These are phyloP conservation scores for Entomobrya multifasciata DNA, from an alignment of 2,888 invertebrate species.

Conservation along the genomic window DNA sequence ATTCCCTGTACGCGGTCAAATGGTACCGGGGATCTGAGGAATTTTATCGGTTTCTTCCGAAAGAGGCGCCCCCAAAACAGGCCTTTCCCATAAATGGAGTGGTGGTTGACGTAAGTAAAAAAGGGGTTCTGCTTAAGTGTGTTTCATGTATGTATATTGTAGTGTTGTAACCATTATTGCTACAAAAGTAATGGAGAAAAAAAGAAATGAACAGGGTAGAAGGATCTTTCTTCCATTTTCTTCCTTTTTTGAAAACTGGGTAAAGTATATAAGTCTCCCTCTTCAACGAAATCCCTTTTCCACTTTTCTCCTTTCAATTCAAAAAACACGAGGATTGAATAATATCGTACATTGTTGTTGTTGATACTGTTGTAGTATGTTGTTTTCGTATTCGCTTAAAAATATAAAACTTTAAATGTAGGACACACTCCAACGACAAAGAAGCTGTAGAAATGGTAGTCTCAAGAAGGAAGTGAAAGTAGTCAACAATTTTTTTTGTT, in stretches of 20 bases:
- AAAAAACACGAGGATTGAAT: conserved; percentile 40
- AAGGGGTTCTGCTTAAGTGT: no score
- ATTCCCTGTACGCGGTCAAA: conserved; percentile 76
- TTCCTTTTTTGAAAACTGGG: background rate
- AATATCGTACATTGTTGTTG: conserved; percentile 6
- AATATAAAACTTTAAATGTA: conserved; percentile 1
- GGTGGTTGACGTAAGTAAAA: conserved; percentile 64
- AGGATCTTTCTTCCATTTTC: conserved; percentile 1
- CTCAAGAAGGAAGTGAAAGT: background rate
- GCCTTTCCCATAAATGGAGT: conserved; percentile 68
- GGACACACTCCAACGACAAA: background rate
- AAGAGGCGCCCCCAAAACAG: conserved; percentile 72
- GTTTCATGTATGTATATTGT: background rate
- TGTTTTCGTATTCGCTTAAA: background rate
- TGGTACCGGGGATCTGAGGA: conserved; percentile 76
- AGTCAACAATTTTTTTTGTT: background rate
- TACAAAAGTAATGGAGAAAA: background rate
- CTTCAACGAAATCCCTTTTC: conserved; percentile 26
- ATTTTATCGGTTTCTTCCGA: conserved; percentile 75
- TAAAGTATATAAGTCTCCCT: conserved; percentile 10
- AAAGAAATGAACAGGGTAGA: no score
- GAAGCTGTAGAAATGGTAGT: background rate
- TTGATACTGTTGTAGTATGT: conserved; percentile 5
- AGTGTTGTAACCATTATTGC: background rate
- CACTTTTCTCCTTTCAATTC: background rate